Conservation (phyloP, 30 jellyfish, hydroid and myxozoan genomes). For the Pseudorhiza aurosa region DNA sequence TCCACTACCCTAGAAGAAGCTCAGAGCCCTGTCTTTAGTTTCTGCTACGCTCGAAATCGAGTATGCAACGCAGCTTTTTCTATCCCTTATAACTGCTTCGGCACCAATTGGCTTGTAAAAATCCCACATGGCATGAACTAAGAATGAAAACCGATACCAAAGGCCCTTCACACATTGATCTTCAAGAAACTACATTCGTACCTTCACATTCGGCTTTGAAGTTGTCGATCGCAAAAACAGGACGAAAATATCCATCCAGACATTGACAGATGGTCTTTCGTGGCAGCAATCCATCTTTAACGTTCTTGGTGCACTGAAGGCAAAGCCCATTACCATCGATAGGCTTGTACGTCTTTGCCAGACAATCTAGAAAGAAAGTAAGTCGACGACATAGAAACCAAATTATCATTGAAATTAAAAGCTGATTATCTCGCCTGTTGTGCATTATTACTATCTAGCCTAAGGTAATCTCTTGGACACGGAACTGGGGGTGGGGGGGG, state of each 20-base stretch:
- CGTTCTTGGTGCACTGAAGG: constrained; percentile 34
- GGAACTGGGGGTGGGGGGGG: too few species aligned
- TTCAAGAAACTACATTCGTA: neutral
- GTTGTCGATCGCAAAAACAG: neutral
- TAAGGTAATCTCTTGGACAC: too few species aligned
- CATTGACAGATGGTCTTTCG: constrained; percentile 26
- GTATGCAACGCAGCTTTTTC: too few species aligned
- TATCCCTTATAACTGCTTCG: too few species aligned
- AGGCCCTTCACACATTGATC: neutral
- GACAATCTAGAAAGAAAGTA: constrained; percentile 3
- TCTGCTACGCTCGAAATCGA: too few species aligned
- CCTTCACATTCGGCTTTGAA: constrained; percentile 41
- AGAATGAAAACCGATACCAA: neutral
- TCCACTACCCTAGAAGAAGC: too few species aligned
- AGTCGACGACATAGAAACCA: neutral
- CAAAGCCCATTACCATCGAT: constrained; percentile 35
- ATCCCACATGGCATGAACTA: neutral
- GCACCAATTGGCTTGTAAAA: neutral
- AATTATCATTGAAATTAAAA: too few species aligned
- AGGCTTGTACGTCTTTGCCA: constrained; percentile 20
- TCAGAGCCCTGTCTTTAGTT: too few species aligned
- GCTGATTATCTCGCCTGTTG: too few species aligned
- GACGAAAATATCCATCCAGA: constrained; percentile 33
- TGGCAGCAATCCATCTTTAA: constrained; percentile 31
- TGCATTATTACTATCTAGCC: too few species aligned